Base-by-base conservation (phyloP, 2,113 vertebrate species). In the Cyprinus carpio region DNA sequence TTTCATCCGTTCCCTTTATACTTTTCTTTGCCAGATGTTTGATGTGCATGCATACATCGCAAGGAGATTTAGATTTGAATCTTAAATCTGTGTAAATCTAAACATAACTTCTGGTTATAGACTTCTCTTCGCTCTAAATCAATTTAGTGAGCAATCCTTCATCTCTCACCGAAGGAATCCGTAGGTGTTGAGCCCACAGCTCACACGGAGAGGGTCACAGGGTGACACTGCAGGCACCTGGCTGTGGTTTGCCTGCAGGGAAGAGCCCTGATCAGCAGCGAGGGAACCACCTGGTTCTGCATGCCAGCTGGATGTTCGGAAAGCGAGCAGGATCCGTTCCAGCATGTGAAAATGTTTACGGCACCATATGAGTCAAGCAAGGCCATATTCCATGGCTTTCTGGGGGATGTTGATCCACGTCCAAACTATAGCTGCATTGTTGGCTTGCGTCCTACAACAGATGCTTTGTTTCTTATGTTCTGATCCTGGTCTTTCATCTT, bases 201-300 rank as follows among this genome's bases (percentile, higher is more conserved):
- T 80, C 77, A 62, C 77, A 62, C 34, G 8, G 34, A 54, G 74
- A 49, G 74, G 49, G 75, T 85, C 76, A 71, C 1, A 25, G 64
- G 75, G n/a, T 69, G 84, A 49, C 46, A 29, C 75, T 20, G 60
- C 27, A 69, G 84, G 56, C 72, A 69, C 84, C 67, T 34, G 64
- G 67, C 54, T 81, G 34, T 65, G 76, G 69, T 86, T 79, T 82
- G 78, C 67, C 85, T 86, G 58, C 37, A 82, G 69, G 79, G 54
- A 46, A 65, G 67, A 31, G 67, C 67, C 46, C 40, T 51, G 78
- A 81, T 80, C 75, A 27, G 4, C 64, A n/a, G n/a, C 10, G 25
- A 43, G n/a, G 51, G 25, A 46, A 81, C 67, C 77, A 75, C 71
- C 85, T 86, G 85, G 65, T 75, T 81, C 78, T 75, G 79, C 69